phyloP scores from a whole-genome alignment of 2,797 vertebrate genomes.

The Lepilemur septentrionalis region DNA sequence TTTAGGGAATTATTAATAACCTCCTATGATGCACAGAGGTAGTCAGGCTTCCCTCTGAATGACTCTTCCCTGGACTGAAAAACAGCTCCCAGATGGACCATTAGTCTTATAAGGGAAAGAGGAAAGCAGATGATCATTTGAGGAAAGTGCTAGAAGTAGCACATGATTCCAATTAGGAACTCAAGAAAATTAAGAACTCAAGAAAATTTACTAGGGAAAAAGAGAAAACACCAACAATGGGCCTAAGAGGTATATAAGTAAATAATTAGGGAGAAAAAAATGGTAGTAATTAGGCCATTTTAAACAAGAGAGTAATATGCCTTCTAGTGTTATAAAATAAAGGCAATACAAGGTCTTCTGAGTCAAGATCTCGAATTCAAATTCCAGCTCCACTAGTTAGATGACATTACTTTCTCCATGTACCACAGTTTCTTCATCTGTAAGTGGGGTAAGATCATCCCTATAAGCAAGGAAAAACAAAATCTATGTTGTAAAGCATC shows the following conservation, averaged over 20 bases:
- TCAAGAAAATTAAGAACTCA: conserved; percentile 16
- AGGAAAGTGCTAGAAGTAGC: neutral
- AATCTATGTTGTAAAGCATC: neutral
- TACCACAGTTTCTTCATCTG: neutral
- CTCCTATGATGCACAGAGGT: neutral
- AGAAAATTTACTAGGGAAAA: conserved; percentile 28
- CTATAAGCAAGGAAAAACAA: neutral
- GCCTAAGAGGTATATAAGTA: neutral
- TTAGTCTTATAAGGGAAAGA: neutral
- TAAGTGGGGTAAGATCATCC: neutral
- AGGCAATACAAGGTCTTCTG: neutral
- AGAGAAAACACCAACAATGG: neutral
- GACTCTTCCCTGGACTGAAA: neutral
- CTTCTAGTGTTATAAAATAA: neutral
- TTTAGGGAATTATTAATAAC: neutral
- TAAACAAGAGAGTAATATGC: neutral
- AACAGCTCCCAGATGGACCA: neutral
- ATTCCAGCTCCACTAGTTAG: neutral
- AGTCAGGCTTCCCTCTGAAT: neutral
- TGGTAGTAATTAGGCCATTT: neutral
- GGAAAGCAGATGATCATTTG: neutral
- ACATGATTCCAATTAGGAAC: neutral
- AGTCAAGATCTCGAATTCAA: neutral
- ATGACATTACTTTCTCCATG: neutral
- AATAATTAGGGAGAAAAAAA: conserved; percentile 22